Base-by-base conservation (phyloP, 2,888 invertebrate genomes). In the Polydrusus tereticollis region DNA sequence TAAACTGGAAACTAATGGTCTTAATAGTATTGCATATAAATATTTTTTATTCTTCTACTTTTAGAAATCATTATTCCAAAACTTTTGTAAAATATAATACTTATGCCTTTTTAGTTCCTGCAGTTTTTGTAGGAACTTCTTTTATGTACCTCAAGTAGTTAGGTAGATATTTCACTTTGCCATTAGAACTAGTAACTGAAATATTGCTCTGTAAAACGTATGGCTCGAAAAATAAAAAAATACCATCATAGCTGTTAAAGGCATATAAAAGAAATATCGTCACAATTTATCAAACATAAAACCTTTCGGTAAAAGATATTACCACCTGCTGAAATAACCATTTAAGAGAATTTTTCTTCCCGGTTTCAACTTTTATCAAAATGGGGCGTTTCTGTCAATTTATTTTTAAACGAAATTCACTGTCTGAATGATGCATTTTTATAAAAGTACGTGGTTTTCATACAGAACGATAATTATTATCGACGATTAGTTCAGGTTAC, bases 261-360 rank as follows among this genome's bases (percentile, higher is more conserved):
- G 8, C 14, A 29, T 52, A 16, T 8, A 29, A 29, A 52, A 52
- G 29, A 52, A 52, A 52, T 52, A 52, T 65, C 21, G 14, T 38
- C 14, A 23, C 23, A 33, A 65, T 64, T 50, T 64, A 36, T 41
- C 33, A 45, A 1, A 43, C 23, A 52, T 45, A 64, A 50, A 55
- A 50, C 5, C 43, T 18, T 62, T 62, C 20, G 26, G 29, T 29
- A 47, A 33, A 47, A 47, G 23, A 62, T 62, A 62, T 47, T 62
- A 62, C 47, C 60, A 4, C 29, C 29, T 33, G 20, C 43, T 47
- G 29, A 57, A 66, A 57, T 57, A 52, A 41, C 66, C 57, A 57
- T 66, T 57, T 43, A 14, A 20, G n/a, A 12, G 36, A 41, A 45
- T 55, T 29, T 57, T 20, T 66, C 33, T 55, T 33, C 21, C 47